Base-by-base conservation (phyloP, 2,888 invertebrate genomes). In the Frankliniella fusca region DNA sequence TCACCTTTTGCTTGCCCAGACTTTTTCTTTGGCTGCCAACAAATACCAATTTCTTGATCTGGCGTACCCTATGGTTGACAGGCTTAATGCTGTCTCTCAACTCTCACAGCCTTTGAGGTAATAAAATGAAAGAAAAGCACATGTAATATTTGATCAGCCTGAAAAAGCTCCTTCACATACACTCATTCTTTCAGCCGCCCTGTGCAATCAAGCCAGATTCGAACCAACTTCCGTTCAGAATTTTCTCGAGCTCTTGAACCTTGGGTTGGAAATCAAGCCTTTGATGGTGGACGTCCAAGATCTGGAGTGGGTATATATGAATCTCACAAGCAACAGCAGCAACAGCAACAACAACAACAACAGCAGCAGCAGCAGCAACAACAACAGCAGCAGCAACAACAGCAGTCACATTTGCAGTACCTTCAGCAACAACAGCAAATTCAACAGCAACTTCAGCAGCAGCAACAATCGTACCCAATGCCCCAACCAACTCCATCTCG, bases 11-110 rank as follows among this genome's bases (percentile, higher is more conserved):
- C 89, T 93, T 82, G 93, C 93, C 87, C 92, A 93, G 82, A 92
- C 93, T 10, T 93, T 94, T 87, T 92, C 92, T 65, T 91, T 92
- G 82, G 91, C 93, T 15, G 93, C 94, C 5, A 93, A 92, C 85
- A 93, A 93, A 87, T 93, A 93, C 86, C 94, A 94, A 87, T 93
- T 94, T 87, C 89, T 94, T 81, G 93, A 93, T 86, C 88, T 93
- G 83, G 92, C 92, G 28, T 92, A 92, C 86, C 91, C 91, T 7
- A 89, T 93, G 88, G 91, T 93, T 86, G 93, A 93, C 84, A 89
- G 93, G 81, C 87, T 93, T 82, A 89, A 91, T 80, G 90, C 92
- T 27, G 92, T 93, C 18, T 92, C 93, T 0, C 92, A 92, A 85
- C 88, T 92, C 65, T 91, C 91, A 80, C 91, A 92, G 86, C 91